phyloP scores from a whole-genome alignment of 2,797 vertebrate species.

The Hoplostethus mediterraneus region DNA sequence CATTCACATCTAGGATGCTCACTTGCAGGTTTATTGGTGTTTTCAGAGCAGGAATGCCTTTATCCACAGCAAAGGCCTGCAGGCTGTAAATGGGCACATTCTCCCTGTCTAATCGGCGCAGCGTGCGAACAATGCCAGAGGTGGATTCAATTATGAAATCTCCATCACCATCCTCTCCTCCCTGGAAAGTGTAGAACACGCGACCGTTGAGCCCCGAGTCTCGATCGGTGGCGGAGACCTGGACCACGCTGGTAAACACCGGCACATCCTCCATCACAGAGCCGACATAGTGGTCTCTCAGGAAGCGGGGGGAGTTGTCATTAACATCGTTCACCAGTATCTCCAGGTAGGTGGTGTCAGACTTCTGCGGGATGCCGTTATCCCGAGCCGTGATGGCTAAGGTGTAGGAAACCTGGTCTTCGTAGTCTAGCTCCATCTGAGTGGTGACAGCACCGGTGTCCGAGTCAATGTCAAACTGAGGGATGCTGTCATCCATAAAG shows the following conservation, averaged over 20 bases:
- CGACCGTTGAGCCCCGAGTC: conserved; percentile 94
- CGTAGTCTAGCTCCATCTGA: conserved; percentile 95
- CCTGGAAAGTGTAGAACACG: conserved; percentile 96
- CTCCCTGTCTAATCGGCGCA: conserved; percentile 93
- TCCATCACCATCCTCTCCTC: conserved; percentile 93
- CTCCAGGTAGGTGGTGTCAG: conserved; percentile 97
- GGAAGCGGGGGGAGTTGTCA: conserved; percentile 94
- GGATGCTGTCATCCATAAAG: conserved; percentile 97
- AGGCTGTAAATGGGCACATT: conserved; percentile 91
- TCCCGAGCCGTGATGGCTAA: conserved; percentile 95
- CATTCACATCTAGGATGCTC: conserved; percentile 93
- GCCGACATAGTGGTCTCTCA: conserved; percentile 90
- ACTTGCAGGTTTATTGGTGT: conserved; percentile 91
- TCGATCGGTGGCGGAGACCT: conserved; percentile 93
- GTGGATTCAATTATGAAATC: conserved; percentile 98
- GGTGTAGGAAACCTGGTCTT: conserved; percentile 97
- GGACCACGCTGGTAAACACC: conserved; percentile 93
- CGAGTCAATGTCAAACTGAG: conserved; percentile 92
- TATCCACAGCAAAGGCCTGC: conserved; percentile 92
- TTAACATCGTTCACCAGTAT: conserved; percentile 96
- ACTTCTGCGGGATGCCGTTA: conserved; percentile 97
- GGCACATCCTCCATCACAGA: conserved; percentile 94
- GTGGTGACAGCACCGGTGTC: conserved; percentile 94
- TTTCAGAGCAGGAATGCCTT: conserved; percentile 90
- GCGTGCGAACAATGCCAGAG: conserved; percentile 92